Evolutionary conservation across 2,113 vertebrate species (phyloP).

Genomic region (Atherinomorus stipes): DNA sequence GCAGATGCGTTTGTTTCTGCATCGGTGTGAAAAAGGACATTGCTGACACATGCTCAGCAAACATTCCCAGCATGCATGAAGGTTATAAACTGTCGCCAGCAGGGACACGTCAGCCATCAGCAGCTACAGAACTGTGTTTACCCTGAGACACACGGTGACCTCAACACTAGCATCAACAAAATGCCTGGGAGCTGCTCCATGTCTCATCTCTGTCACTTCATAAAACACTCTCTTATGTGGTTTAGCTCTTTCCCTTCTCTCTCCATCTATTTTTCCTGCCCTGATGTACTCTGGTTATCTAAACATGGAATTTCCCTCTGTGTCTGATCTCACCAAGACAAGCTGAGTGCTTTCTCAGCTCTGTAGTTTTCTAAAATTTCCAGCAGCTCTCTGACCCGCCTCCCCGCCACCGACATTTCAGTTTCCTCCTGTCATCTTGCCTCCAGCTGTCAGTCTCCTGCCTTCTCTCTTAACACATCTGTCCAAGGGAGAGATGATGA

Average conservation of each 20-base stretch:
- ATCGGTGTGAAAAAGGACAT: not conserved
- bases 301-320: conserved; percentile 42
- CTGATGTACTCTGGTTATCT: conserved; percentile 22
- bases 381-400: not conserved
- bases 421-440: conserved; percentile 31
- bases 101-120: not conserved
- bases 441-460: conserved; percentile 24
- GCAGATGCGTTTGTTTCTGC: not conserved
- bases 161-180: conserved; percentile 15
- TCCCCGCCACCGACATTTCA: not conserved
- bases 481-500: not conserved
- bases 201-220: conserved; percentile 8
- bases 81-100: conserved; percentile 11
- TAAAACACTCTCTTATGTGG: not conserved
- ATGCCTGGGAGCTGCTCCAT: not conserved
- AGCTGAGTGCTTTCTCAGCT: not conserved
- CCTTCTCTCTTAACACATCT: not conserved
- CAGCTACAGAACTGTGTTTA: not conserved
- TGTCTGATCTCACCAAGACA: not conserved
- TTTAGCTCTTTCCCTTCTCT: not conserved
- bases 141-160: conserved; percentile 13
- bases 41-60: not conserved
- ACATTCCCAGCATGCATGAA: conserved; percentile 1
- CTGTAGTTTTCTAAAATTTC: conserved; percentile 8
- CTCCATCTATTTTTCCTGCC: not conserved